Evolutionary conservation across 2,113 vertebrate species (phyloP).

Genomic region (Ascaphus truei): DNA sequence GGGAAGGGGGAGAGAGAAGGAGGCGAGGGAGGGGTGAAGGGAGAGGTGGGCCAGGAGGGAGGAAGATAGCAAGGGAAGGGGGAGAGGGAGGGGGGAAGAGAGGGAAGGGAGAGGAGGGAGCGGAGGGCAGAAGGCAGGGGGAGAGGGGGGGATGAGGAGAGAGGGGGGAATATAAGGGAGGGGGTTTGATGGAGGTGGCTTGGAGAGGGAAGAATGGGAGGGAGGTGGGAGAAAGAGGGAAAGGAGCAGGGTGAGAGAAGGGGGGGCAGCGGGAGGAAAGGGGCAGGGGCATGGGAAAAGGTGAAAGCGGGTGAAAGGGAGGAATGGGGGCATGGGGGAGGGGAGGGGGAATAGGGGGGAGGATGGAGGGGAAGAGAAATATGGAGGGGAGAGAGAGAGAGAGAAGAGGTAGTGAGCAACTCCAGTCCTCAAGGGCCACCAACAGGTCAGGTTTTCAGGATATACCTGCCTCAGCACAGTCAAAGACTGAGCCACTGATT

Average conservation of each 20-base stretch:
- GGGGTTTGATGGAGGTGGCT: background rate
- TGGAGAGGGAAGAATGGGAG: too few species aligned
- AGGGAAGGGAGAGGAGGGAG: background rate
- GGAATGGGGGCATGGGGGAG: background rate
- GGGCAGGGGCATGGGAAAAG: background rate
- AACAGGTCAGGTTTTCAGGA: too few species aligned
- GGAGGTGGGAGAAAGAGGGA: too few species aligned
- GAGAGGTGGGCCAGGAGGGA: too few species aligned
- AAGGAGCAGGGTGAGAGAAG: background rate
- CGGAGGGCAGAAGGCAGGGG: background rate
- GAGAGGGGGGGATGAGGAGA: background rate
- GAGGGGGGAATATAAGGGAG: background rate
- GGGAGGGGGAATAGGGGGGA: background rate
- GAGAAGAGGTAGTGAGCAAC: background rate
- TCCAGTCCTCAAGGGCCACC: too few species aligned
- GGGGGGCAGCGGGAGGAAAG: background rate
- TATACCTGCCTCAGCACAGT: too few species aligned
- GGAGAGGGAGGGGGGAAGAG: background rate
- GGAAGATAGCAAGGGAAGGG: too few species aligned
- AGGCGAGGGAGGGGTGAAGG: background rate
- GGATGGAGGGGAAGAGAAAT: background rate
- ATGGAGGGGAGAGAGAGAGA: background rate
- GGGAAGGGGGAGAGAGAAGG: background rate
- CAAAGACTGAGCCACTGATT: too few species aligned
- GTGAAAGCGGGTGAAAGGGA: background rate